Base-by-base conservation (phyloP, 2,113 vertebrate genomes). In the Lophura nycthemera region DNA sequence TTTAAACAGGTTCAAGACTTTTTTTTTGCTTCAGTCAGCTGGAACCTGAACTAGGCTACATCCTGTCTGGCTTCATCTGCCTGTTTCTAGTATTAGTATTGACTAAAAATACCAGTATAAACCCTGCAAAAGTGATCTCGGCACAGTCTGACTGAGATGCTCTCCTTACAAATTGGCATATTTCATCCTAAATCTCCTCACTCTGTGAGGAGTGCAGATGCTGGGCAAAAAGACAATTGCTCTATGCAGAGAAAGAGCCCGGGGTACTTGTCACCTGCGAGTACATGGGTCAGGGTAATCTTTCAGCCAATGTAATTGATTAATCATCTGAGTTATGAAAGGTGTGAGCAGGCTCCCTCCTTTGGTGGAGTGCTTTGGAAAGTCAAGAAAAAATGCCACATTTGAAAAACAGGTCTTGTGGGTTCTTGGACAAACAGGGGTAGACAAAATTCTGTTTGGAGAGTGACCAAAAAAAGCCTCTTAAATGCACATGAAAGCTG, bases 191-290 rank as follows among this genome's bases (percentile, higher is more conserved):
- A n/a, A 57, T 45, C 36, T 64, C 61, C 38, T 27, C 16, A 22
- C 20, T 48, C 0, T 40, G 38, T 40, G 61, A 0, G 10, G 19
- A 48, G 9, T 7, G 13, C n/a, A 73, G 9, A 11, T 3, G 12
- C 30, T 13, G 25, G 56, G 16, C 3, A 42, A 42, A 25, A 77
- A 70, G 50, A 16, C 16, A 63, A 5, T n/a, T 64, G 27, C 16
- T 38, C 50, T 38, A 25, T 69, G 15, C 0, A 42, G 13, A 13
- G 40, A 15, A 78, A 52, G 11, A 83, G 17, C 14, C 47, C 30
- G 7, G 71, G 10, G 7, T 64, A 8, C 27, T 22, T 50, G 6
- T 40, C 60, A 74, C 47, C 43, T 29, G 16, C 48, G 19, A 69
- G 27, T 7, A 60, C 47, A 47, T 10, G 59, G 52, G 50, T 59